Conservation (phyloP, 23 tunicate species). For the Ascidia mentula region DNA sequence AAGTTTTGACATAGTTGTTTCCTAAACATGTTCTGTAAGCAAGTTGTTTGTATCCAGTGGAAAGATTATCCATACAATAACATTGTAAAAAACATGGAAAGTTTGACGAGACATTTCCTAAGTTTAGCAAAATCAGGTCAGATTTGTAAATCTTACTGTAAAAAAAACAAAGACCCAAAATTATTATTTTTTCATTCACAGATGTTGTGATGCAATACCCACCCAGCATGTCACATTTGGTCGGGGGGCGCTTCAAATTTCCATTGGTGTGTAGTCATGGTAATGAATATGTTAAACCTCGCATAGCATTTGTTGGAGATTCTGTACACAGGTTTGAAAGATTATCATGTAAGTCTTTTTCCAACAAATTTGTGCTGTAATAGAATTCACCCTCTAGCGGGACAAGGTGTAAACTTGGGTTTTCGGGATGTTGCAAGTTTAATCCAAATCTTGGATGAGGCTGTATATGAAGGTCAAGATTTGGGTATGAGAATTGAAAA, state of each 20-base stretch:
- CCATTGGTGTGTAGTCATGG: slow-evolving; percentile 71
- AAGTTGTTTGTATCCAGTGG: slow-evolving; percentile 23
- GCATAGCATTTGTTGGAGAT: slow-evolving; percentile 88
- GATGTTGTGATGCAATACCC: slow-evolving; percentile 60
- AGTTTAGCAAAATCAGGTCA: background rate
- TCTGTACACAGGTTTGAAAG: slow-evolving; percentile 66
- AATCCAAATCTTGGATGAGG: slow-evolving; percentile 29
- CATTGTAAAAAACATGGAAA: slow-evolving; percentile 9
- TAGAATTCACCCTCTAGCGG: slow-evolving; percentile 90
- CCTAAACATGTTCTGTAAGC: background rate
- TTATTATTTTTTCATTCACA: background rate
- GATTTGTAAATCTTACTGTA: background rate
- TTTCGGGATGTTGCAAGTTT: slow-evolving; percentile 70
- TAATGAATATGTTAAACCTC: slow-evolving; percentile 54
- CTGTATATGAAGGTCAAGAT: slow-evolving; percentile 69
- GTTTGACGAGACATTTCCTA: background rate
- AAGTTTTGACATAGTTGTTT: slow-evolving; percentile 2
- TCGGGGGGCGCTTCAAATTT: slow-evolving; percentile 33
- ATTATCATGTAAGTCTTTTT: background rate
- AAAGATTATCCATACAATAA: slow-evolving; percentile 36
- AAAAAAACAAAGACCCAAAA: background rate
- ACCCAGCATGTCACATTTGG: slow-evolving; percentile 34
- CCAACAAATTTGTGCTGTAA: background rate
- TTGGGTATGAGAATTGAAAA: slow-evolving; percentile 52
- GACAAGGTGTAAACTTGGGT: slow-evolving; percentile 89